Percentiles rank a stretch among this genome's conserved stretches.
Evolutionary conservation across 2,888 invertebrate genomes (phyloP).

Genomic region (Altica lythri): DNA sequence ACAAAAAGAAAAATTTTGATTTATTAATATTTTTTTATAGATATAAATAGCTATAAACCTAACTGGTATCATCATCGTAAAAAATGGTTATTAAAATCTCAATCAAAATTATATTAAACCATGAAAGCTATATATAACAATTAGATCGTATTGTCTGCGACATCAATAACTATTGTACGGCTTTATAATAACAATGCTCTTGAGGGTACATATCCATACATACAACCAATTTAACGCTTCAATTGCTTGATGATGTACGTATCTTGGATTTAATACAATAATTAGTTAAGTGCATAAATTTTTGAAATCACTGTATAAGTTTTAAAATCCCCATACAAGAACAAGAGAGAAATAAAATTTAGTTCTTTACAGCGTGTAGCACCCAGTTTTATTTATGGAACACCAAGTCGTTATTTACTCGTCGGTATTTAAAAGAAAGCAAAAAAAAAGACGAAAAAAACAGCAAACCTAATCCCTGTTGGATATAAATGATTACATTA

Average conservation of each 20-base stretch:
- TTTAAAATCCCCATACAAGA: no score
- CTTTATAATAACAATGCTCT: neutral
- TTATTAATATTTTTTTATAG: no score
- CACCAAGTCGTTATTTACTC: conserved; percentile 3
- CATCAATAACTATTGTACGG: conserved; percentile 17
- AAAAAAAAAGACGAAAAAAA: neutral
- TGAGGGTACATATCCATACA: no score
- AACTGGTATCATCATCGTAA: no score
- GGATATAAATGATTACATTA: conserved; percentile 17
- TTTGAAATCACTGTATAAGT: no score
- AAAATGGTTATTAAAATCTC: conserved; percentile 3
- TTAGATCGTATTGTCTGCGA: neutral
- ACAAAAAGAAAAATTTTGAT: no score
- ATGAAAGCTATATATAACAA: neutral
- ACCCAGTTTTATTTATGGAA: conserved; percentile 9
- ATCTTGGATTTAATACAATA: no score
- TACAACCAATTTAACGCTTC: neutral
- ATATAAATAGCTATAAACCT: no score
- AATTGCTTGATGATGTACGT: neutral
- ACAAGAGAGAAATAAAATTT: neutral
- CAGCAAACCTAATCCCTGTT: neutral
- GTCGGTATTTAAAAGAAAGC: neutral
- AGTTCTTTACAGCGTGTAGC: neutral
- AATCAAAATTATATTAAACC: conserved; percentile 2
- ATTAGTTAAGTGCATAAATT: no score